phyloP scores from a whole-genome alignment of 2,888 invertebrate genomes.

The Yponomeuta plumbellus region DNA sequence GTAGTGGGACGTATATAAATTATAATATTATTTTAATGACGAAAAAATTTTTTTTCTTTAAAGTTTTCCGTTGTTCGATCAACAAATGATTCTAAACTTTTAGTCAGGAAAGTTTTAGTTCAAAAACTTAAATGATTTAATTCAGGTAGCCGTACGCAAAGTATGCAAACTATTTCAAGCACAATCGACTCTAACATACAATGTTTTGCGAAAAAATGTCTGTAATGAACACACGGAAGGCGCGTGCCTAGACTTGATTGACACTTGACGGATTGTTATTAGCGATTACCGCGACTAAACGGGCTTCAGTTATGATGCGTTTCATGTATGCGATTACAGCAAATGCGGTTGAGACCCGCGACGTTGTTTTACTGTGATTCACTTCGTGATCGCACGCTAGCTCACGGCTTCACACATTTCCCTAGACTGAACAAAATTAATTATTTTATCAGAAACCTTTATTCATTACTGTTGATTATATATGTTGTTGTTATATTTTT shows the following conservation, averaged over 20 bases:
- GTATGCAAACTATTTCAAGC: no score
- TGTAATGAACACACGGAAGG: conserved; percentile 4
- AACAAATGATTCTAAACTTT: no score
- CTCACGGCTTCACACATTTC: conserved; percentile 41
- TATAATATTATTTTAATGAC: no score
- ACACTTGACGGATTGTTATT: conserved; percentile 22
- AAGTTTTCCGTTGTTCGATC: no score
- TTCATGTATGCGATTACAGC: neutral
- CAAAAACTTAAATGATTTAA: no score
- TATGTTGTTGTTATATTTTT: no score
- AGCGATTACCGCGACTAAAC: neutral
- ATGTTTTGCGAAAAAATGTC: neutral
- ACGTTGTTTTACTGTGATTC: neutral
- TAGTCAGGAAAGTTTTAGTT: no score
- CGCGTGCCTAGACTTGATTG: conserved; percentile 26
- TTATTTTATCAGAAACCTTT: no score
- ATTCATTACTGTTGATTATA: no score
- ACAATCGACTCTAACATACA: neutral
- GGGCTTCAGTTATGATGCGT: conserved; percentile 7
- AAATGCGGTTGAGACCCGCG: neutral
- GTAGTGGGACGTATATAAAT: no score
- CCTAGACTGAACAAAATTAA: conserved; percentile 37
- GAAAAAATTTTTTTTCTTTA: no score
- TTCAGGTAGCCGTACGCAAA: no score
- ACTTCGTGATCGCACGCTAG: conserved; percentile 42